Base-by-base conservation (phyloP, 2,888 invertebrate species). In the Cyclophora punctaria region DNA sequence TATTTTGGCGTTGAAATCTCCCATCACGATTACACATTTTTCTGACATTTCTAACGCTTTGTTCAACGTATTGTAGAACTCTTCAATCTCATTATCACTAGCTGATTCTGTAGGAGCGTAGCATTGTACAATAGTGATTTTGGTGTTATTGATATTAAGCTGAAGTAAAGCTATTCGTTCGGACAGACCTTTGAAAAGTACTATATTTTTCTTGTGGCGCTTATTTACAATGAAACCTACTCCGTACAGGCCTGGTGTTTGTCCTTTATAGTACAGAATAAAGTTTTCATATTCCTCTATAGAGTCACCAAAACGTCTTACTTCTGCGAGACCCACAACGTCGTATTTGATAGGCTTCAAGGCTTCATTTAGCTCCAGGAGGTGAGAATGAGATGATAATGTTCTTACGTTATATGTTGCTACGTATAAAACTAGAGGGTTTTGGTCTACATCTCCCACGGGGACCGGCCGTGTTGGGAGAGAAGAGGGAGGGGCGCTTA, bases 381-480 rank as follows among this genome's bases (percentile, higher is more conserved):
- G 3, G n/a, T 5, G n/a, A 20, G n/a, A 5, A 3, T 43, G 4
- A 2, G 44, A 44, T 44, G 7, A 20, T 35, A 52, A 34, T 0
- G 52, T 44, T 48, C 49, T 48, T 3, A 52, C 52, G 6, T 52
- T 52, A 34, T 42, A 43, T 7, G 47, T 52, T 34, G 35, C 41
- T 37, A 49, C 49, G 2, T 49, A 5, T 6, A 49, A 33, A 35
- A 20, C 46, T 55, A 51, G 51, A 54, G 58, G 56, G 58, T 58
- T 52, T 0, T 51, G 55, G 56, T 56, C 56, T n/a, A 44, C 45
- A 49, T 48, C 51, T 47, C 51, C 54, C 55, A 49, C 51, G 53
- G 48, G 33, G 55, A 55, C 55, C 53, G 42, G 51, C 50, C 53
- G 55, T 48, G 48, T 54, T 57, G 53, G 50, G 46, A 49, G 37